A percentile compares a stretch with the other conserved stretches of the same genome.
Evolutionary conservation across 2,113 vertebrate species (phyloP).

Genomic region (Gyps fulvus): DNA sequence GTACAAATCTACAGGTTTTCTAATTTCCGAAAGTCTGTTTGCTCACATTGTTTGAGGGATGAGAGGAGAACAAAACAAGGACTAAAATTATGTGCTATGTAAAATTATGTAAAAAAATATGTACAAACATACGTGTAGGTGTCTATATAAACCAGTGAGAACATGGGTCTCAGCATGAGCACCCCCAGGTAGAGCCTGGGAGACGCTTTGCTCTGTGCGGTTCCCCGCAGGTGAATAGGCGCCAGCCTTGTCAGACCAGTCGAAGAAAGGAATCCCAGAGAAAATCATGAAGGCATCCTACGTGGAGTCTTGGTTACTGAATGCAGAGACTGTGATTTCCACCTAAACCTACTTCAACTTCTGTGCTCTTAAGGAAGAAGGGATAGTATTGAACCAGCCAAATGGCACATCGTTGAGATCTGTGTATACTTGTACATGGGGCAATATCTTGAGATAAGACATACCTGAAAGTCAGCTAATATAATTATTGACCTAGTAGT

Average conservation of each 20-base stretch:
- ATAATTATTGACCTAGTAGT: background rate
- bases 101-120: background rate
- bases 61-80: background rate
- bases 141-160: background rate
- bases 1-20: background rate
- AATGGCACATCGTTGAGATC: accelerated
- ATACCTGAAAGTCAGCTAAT: background rate
- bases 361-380: background rate
- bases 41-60: background rate
- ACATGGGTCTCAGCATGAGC: background rate
- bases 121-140: background rate
- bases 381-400: background rate
- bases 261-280: background rate
- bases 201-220: accelerated
- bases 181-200: background rate
- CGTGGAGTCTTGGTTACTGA: accelerated
- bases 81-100: background rate
- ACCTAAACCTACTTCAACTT: background rate
- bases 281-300: background rate
- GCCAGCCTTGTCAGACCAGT: background rate
- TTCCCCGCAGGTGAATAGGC: accelerated
- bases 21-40: background rate
- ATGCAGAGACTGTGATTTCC: background rate
- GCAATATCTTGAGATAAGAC: background rate
- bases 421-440: accelerated